Percentiles rank a stretch among this genome's conserved stretches.
Conservation (phyloP, 2,888 invertebrate species). For the Tortrix viridana region DNA sequence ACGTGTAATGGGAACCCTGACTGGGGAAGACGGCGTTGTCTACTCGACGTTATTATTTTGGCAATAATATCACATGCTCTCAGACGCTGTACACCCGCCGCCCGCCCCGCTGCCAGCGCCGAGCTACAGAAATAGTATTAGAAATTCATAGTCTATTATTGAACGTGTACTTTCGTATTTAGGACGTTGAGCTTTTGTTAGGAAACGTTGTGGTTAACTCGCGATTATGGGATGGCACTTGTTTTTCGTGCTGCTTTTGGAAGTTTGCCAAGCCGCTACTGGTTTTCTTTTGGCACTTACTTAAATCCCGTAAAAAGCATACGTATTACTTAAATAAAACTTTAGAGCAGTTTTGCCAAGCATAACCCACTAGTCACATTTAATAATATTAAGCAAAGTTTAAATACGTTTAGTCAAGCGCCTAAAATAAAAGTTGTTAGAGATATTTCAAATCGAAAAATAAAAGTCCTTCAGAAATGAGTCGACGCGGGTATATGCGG, state of each 20-base stretch:
- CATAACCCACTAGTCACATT: too few species aligned
- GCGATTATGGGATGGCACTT: slow-evolving; percentile 31
- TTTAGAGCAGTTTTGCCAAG: not conserved
- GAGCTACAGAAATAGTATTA: slow-evolving; percentile 71
- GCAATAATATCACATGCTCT: slow-evolving; percentile 72
- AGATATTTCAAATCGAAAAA: slow-evolving; percentile 1
- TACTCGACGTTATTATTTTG: slow-evolving; percentile 70
- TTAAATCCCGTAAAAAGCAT: slow-evolving; percentile 12
- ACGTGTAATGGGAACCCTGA: slow-evolving; percentile 49
- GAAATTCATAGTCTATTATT: slow-evolving; percentile 75
- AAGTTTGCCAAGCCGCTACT: slow-evolving; percentile 36
- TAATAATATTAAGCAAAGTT: too few species aligned
- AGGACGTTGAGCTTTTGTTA: slow-evolving; percentile 59
- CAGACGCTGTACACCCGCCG: slow-evolving; percentile 55
- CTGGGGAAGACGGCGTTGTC: slow-evolving; percentile 54
- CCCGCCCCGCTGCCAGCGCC: slow-evolving; percentile 58
- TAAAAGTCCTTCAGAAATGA: slow-evolving; percentile 12
- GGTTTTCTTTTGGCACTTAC: slow-evolving; percentile 31
- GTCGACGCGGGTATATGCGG: slow-evolving; percentile 42
- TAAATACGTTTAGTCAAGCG: too few species aligned
- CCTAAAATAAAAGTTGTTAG: not conserved
- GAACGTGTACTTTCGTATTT: slow-evolving; percentile 64
- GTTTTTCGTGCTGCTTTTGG: slow-evolving; percentile 40
- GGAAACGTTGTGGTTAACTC: slow-evolving; percentile 38
- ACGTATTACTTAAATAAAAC: not conserved